These are phyloP conservation scores for Sparus aurata DNA, from an alignment of 2,797 vertebrate species.

Conservation along the genomic window DNA sequence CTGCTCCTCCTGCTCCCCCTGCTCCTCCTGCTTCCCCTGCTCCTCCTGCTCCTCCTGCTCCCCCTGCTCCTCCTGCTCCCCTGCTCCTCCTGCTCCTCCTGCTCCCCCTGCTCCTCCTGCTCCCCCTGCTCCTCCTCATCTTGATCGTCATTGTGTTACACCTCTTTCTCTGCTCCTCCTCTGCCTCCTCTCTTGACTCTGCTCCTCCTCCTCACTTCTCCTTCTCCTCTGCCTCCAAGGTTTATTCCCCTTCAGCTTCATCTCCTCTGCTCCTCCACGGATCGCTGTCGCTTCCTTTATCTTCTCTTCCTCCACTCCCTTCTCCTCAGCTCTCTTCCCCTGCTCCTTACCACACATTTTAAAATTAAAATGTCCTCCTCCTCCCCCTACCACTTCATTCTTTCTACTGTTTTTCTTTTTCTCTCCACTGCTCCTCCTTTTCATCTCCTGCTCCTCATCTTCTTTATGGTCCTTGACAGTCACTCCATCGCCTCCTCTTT, in stretches of 20 bases:
- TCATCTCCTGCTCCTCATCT: not conserved
- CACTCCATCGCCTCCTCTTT: not conserved
- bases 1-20: conserved; percentile 11
- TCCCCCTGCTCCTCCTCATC: too few relatives aligned
- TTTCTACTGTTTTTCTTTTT: not conserved
- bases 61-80: not conserved
- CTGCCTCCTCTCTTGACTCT: too few relatives aligned
- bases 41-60: conserved; percentile 1
- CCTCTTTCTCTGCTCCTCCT: too few relatives aligned
- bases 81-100: too few relatives aligned
- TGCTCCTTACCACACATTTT: not conserved
- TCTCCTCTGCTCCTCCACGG: not conserved
- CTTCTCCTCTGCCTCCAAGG: not conserved
- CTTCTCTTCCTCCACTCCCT: not conserved
- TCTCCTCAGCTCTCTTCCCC: not conserved
- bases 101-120: not conserved
- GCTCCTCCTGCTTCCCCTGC: not conserved
- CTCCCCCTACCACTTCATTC: not conserved
- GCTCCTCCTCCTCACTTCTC: not conserved
- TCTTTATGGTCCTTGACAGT: not conserved
- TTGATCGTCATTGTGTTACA: too few relatives aligned
- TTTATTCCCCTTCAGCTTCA: too few relatives aligned
- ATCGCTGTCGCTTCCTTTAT: not conserved
- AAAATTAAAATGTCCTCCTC: not conserved
- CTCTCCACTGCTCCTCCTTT: not conserved